phyloP scores from a whole-genome alignment of 2,113 vertebrate species.

The Ictalurus punctatus region DNA sequence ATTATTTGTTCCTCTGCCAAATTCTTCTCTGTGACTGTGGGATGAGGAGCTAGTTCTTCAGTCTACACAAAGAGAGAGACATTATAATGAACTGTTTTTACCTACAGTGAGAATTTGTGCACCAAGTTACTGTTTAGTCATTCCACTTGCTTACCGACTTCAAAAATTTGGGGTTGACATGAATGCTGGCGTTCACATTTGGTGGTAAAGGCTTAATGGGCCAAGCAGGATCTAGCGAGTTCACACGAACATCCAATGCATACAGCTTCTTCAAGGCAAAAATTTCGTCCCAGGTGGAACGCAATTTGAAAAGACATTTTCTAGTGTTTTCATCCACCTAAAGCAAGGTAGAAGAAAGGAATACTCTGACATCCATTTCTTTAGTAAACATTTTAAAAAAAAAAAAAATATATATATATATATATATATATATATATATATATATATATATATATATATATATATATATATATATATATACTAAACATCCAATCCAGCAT shows the following conservation, averaged over 20 bases:
- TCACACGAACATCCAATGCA: conserved; percentile 92
- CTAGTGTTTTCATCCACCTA: conserved; percentile 99
- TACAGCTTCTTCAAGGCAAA: conserved; percentile 96
- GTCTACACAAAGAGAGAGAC: conserved; percentile 73
- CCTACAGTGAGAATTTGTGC: not conserved
- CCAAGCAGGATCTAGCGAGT: conserved; percentile 95
- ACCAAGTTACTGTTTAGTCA: not conserved
- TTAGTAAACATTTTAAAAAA: not conserved
- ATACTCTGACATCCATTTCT: conserved; percentile 23
- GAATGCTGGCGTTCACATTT: conserved; percentile 96
- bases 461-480: too few species aligned
- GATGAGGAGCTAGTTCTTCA: conserved; percentile 78
- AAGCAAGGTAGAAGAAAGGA: conserved; percentile 79
- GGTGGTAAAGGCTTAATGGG: conserved; percentile 95
- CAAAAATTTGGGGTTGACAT: conserved; percentile 98
- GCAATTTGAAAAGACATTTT: conserved; percentile 99
- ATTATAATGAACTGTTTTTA: not conserved
- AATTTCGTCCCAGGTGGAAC: conserved; percentile 98
- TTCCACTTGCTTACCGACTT: conserved; percentile 87
- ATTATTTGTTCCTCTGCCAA: conserved; percentile 95
- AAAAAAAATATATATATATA: too few species aligned
- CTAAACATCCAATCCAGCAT: not conserved
- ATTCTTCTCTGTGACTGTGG: conserved; percentile 79
- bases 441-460: too few species aligned
- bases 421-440: too few species aligned